These are phyloP conservation scores for Gastrophryne carolinensis DNA, from an alignment of 2,797 vertebrate species.

Conservation along the genomic window DNA sequence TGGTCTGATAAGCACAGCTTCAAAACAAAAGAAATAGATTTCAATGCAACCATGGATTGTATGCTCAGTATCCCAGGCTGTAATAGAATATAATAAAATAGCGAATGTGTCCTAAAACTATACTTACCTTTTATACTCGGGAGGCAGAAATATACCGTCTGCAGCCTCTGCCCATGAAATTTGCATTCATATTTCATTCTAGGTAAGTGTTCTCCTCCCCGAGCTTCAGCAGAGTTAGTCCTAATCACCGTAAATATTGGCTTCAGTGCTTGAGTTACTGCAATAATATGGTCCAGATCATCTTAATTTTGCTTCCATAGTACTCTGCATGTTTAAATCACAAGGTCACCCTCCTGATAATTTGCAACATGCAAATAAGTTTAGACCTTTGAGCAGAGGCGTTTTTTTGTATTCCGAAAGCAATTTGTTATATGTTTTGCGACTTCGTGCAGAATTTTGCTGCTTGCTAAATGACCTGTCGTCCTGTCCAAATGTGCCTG, in stretches of 20 bases:
- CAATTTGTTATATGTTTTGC: constrained; percentile 33
- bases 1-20: too few relatives aligned
- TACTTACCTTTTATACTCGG: too few relatives aligned
- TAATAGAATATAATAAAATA: too few relatives aligned
- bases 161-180: not conserved
- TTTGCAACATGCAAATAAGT: constrained; percentile 40
- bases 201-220: not conserved
- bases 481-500: constrained; percentile 43
- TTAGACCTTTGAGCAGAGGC: constrained; percentile 14
- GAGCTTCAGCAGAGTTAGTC: constrained; percentile 1
- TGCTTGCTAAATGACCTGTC: constrained; percentile 43
- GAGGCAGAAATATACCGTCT: not conserved
- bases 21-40: too few relatives aligned
- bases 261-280: constrained; percentile 30
- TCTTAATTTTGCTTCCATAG: constrained; percentile 27
- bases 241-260: constrained; percentile 39
- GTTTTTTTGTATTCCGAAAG: constrained; percentile 31
- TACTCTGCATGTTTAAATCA: constrained; percentile 38
- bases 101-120: too few relatives aligned
- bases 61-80: too few relatives aligned
- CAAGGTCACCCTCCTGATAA: constrained; percentile 43
- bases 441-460: constrained; percentile 37
- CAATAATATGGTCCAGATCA: constrained; percentile 41
- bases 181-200: not conserved
- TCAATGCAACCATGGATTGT: too few relatives aligned